Percentiles rank a stretch among this genome's conserved stretches.
phyloP scores from a whole-genome alignment of 2,797 vertebrate genomes.

The Allobates femoralis region DNA sequence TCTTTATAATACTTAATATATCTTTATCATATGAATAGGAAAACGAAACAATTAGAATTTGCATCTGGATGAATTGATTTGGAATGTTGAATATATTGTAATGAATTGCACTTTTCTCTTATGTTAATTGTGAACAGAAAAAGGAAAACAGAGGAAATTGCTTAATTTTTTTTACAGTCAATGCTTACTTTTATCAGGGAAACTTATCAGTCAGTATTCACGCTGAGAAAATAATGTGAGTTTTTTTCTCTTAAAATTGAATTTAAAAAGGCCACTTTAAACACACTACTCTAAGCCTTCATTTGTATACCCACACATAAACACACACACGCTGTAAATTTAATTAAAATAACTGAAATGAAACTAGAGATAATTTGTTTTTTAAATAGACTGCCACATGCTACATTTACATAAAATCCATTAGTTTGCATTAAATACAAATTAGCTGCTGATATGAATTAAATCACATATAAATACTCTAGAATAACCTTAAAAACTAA shows the following conservation, averaged over 20 bases:
- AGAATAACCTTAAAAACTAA: slow-evolving; percentile 73
- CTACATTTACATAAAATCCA: slow-evolving; percentile 84
- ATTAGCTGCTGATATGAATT: slow-evolving; percentile 82
- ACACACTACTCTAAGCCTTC: slow-evolving; percentile 69
- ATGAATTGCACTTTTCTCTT: slow-evolving; percentile 20
- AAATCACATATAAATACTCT: slow-evolving; percentile 81
- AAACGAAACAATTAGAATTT: slow-evolving; percentile 17
- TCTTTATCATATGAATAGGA: background rate
- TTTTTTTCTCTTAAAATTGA: slow-evolving; percentile 73
- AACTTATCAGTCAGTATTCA: slow-evolving; percentile 50
- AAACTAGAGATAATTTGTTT: slow-evolving; percentile 84
- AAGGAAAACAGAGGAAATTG: slow-evolving; percentile 34
- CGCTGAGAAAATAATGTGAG: slow-evolving; percentile 63
- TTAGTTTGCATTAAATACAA: slow-evolving; percentile 85
- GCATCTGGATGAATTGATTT: slow-evolving; percentile 14
- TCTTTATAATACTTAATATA: background rate
- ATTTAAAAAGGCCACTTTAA: slow-evolving; percentile 76
- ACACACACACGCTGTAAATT: slow-evolving; percentile 75
- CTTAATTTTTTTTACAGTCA: slow-evolving; percentile 32
- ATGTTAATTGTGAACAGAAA: slow-evolving; percentile 23
- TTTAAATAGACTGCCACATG: slow-evolving; percentile 85
- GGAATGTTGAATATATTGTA: slow-evolving; percentile 24
- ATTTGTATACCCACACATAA: slow-evolving; percentile 60
- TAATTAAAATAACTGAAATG: slow-evolving; percentile 86
- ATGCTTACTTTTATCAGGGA: slow-evolving; percentile 42